Percentiles rank a stretch among this genome's conserved stretches.
Evolutionary conservation across 2,888 invertebrate genomes (phyloP).

Genomic region (Plebejus anna): DNA sequence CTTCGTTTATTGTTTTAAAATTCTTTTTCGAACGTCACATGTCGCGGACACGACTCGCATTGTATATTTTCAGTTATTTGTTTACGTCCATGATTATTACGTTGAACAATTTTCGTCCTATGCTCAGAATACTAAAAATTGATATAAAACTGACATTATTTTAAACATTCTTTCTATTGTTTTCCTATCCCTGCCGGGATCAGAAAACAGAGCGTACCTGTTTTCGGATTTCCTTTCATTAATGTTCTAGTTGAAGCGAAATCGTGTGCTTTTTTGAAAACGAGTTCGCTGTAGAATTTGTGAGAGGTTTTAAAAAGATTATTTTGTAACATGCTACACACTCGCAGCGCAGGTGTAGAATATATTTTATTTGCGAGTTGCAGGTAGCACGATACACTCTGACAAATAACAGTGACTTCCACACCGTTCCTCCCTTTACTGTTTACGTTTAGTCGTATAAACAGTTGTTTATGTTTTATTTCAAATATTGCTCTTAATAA

Average conservation of each 20-base stretch:
- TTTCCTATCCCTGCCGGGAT: background rate
- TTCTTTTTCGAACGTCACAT: conserved; percentile 40
- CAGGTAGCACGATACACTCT: background rate
- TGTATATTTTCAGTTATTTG: conserved; percentile 13
- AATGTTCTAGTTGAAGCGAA: background rate
- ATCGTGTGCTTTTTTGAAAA: background rate
- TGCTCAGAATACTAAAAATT: background rate
- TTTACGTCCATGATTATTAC: background rate
- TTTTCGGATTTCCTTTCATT: background rate
- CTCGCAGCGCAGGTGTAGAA: background rate
- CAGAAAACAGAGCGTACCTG: background rate
- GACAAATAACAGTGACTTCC: conserved; percentile 11
- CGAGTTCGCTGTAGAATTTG: background rate
- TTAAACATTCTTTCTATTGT: background rate
- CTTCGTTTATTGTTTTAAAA: conserved; percentile 49
- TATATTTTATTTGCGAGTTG: conserved; percentile 1
- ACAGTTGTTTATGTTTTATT: background rate
- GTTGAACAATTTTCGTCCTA: background rate
- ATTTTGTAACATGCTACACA: background rate
- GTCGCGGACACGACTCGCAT: background rate
- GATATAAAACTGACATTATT: background rate
- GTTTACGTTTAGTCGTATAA: background rate
- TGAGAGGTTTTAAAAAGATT: conserved; percentile 9
- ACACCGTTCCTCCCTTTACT: background rate
- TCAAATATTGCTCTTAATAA: background rate